Evolutionary conservation across 2,888 invertebrate genomes (phyloP).

Genomic region (Mesorhabditis sp.): DNA sequence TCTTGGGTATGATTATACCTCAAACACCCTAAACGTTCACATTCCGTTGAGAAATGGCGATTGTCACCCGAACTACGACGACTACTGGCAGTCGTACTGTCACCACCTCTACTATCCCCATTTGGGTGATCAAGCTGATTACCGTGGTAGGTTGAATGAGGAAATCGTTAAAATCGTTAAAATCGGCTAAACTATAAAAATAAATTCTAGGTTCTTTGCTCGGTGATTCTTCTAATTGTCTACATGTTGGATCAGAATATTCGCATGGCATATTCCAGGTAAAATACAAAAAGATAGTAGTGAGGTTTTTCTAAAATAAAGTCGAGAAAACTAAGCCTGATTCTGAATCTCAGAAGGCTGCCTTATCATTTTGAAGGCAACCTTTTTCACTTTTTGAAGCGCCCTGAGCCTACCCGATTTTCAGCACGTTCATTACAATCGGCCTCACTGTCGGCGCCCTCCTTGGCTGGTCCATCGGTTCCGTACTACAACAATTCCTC

Average conservation of each 20-base stretch:
- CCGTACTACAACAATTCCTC: constrained; percentile 17
- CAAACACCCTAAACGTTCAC: too few relatives aligned
- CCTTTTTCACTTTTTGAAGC: too few relatives aligned
- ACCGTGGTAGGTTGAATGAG: constrained; percentile 11
- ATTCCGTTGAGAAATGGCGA: constrained; percentile 3
- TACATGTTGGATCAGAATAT: not conserved
- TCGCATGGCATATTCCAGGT: not conserved
- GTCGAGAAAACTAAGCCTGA: too few relatives aligned
- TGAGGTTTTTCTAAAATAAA: too few relatives aligned
- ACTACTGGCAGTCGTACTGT: constrained; percentile 7
- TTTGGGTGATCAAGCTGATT: constrained; percentile 16
- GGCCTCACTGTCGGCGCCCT: constrained; percentile 11
- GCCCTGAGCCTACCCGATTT: not conserved
- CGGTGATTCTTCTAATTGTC: not conserved
- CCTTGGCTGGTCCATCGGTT: constrained; percentile 17
- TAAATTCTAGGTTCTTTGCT: not conserved
- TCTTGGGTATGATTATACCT: too few relatives aligned
- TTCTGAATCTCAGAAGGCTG: too few relatives aligned
- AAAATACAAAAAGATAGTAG: too few relatives aligned
- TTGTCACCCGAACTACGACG: constrained; percentile 8
- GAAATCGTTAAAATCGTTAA: not conserved
- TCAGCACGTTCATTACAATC: constrained; percentile 1
- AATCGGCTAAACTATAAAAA: not conserved
- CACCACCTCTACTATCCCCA: constrained; percentile 11
- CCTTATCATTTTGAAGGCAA: too few relatives aligned